phyloP scores from a whole-genome alignment of 2,888 invertebrate genomes.

The Diadegma fenestrale region DNA sequence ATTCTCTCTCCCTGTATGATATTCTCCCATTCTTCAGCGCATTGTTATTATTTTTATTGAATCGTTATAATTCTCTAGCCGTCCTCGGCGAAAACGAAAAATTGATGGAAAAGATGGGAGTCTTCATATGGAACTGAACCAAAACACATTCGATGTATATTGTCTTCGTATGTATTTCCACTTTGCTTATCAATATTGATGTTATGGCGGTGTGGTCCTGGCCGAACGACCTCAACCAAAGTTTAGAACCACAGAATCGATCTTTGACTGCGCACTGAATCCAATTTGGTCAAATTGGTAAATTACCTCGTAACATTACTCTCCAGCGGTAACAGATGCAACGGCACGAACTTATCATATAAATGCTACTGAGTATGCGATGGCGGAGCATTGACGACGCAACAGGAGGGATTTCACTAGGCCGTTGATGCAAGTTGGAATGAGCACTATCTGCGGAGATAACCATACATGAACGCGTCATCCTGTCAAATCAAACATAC shows the following conservation, averaged over 20 bases:
- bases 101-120: background rate
- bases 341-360: background rate
- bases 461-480: constrained; percentile 12
- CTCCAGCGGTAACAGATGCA: background rate
- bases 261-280: background rate
- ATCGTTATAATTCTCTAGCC: background rate
- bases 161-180: background rate
- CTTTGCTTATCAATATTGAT: background rate
- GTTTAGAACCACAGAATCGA: background rate
- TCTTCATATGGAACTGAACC: background rate
- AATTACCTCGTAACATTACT: background rate
- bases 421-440: constrained; percentile 11
- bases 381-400: background rate
- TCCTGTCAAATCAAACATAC: constrained; percentile 47
- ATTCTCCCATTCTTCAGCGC: background rate
- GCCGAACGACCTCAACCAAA: background rate
- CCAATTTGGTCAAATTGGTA: background rate
- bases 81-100: background rate
- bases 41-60: background rate
- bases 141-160: background rate
- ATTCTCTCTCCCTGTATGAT: background rate
- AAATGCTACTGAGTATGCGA: background rate
- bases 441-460: constrained; percentile 21
- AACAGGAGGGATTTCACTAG: background rate
- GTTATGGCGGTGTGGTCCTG: background rate